Percentiles rank a stretch among this genome's conserved stretches.
Conservation (phyloP, 2,888 invertebrate genomes). For the Pelosia muscerda region DNA sequence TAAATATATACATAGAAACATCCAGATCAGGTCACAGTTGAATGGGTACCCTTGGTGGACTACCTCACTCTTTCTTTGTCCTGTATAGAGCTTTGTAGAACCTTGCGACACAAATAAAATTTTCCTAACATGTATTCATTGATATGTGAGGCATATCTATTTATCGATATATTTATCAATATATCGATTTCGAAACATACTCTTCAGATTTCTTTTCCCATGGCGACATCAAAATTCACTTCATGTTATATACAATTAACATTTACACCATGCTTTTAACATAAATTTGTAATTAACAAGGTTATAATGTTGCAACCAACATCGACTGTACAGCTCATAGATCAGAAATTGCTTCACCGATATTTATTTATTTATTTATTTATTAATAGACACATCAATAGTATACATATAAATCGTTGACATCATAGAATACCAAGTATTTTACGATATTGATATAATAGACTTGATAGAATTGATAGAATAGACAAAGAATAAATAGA, state of each 20-base stretch:
- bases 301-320: not conserved
- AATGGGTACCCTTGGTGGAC: too few species aligned
- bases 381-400: too few species aligned
- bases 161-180: too few species aligned
- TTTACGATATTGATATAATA: too few species aligned
- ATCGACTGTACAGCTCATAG: not conserved
- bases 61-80: too few species aligned
- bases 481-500: not conserved
- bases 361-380: too few species aligned
- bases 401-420: too few species aligned
- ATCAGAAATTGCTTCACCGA: not conserved
- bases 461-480: too few species aligned
- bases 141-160: not conserved
- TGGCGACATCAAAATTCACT: constrained; percentile 7
- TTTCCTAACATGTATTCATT: not conserved
- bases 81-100: too few species aligned
- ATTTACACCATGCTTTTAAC: not conserved
- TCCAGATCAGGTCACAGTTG: too few species aligned
- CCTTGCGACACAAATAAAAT: not conserved
- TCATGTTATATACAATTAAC: not conserved
- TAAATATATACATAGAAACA: too few species aligned
- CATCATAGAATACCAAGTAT: too few species aligned
- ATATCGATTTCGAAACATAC: not conserved
- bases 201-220: not conserved
- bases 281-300: constrained; percentile 6